Evolutionary conservation across 2,888 invertebrate species (phyloP), one percentile per base, ranked within the genome.

Genomic region (Hofmannophila pseudospretella): DNA sequence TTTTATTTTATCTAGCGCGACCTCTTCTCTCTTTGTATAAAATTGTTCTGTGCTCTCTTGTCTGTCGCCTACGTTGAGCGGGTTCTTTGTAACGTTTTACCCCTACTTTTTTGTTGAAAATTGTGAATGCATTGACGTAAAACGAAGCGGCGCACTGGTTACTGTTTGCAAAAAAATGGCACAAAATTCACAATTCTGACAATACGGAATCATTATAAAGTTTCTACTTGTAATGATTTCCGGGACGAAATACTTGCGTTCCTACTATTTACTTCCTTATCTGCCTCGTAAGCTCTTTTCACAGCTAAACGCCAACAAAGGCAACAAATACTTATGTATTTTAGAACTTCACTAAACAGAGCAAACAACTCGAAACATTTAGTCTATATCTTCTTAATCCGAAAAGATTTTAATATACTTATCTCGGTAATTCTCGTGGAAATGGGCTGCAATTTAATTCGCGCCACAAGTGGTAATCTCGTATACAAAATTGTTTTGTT

Each of bases 1-100:
- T 50, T 54, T 53, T 54, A 53, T 48, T 52, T 44, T 51, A 44
- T 39, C 48, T 45, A 41, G 38, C 37, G 38, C 43, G 34, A 44
- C 39, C 45, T 45, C 39, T 39, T 34, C 32, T 34, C 39, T 44
- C 22, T 43, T 32, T 31, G 31, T 37, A 19, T 10, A 7, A 16
- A 16, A 3, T 5, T 5, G 16, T 16, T 5, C 3, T 5, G 16
- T 16, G 3, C 3, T 16, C 16, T 3, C 3, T 23, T 9, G 16
- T 23, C 23, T n/a, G 22, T 16, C 13, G 16, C 14, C 22, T 23
- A 13, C 7, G n/a, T n/a, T n/a, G n/a, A n/a, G n/a, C 11, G n/a
- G 16, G 13, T 9, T 11, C 8, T 14, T 23, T 12, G 27, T 12
- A 16, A 16, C 16, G 16, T 13, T 23, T 12, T 7, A 7, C 23